These are phyloP conservation scores for Luperina nickerlii DNA, from an alignment of 2,888 invertebrate genomes.

Conservation along the genomic window DNA sequence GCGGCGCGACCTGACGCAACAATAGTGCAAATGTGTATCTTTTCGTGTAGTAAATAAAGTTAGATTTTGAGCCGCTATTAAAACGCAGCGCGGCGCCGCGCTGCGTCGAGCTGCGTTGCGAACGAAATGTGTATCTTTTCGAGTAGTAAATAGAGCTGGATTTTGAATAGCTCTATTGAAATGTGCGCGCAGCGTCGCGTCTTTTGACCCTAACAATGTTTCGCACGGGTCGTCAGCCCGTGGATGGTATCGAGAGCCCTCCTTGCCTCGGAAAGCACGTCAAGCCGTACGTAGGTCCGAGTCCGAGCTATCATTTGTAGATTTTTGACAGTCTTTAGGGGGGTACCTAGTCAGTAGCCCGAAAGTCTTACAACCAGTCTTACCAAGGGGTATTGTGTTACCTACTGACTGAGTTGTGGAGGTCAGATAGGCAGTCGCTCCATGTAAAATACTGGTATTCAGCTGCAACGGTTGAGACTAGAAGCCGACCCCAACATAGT, in stretches of 20 bases:
- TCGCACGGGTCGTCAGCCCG: background rate
- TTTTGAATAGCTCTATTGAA: no score
- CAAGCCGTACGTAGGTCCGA: background rate
- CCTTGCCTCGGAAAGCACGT: background rate
- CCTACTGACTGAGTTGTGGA: background rate
- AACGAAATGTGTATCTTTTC: no score
- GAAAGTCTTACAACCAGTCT: background rate
- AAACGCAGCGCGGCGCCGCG: no score
- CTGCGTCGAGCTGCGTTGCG: no score
- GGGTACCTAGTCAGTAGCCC: background rate
- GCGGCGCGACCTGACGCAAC: no score
- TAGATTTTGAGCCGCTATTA: no score
- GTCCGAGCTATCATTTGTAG: background rate
- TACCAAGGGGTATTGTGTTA: background rate
- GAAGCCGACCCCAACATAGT: background rate
- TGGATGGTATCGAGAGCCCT: background rate
- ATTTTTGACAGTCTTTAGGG: background rate
- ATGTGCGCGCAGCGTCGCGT: no score
- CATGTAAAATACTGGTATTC: background rate
- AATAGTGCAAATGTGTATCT: no score
- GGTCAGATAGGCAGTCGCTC: background rate
- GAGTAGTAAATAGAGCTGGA: no score
- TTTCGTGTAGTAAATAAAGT: no score
- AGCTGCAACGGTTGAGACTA: background rate
- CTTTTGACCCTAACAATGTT: background rate